A percentile compares a stretch with the other conserved stretches of the same genome.
These are phyloP conservation scores for Carassius auratus DNA, from an alignment of 2,113 vertebrate species.

Conservation along the genomic window DNA sequence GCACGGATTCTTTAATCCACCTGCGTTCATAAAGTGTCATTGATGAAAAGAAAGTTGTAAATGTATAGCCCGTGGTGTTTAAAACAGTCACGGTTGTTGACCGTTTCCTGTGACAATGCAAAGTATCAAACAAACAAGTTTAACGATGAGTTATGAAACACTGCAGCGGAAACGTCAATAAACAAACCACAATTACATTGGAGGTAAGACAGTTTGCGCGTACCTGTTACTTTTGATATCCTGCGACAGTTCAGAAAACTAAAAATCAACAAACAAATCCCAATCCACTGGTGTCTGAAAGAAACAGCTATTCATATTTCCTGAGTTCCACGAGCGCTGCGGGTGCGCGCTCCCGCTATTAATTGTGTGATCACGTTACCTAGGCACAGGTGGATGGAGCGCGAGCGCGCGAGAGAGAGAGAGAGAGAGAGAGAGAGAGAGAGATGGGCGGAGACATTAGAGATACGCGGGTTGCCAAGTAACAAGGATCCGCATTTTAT, in stretches of 20 bases:
- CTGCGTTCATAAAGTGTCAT: neutral
- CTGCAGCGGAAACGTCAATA: neutral
- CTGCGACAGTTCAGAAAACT: neutral
- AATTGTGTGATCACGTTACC: conserved; percentile 40
- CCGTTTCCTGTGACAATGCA: neutral
- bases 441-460: neutral
- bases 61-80: neutral
- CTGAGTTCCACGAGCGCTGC: neutral
- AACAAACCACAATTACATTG: neutral
- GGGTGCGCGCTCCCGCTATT: conserved; percentile 45
- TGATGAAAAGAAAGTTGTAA: neutral
- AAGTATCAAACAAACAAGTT: conserved; percentile 8
- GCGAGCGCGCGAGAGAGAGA: neutral
- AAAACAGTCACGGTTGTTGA: neutral
- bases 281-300: neutral
- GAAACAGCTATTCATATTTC: neutral
- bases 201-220: neutral
- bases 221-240: conserved; percentile 19
- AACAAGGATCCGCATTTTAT: neutral
- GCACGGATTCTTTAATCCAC: neutral
- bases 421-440: neutral
- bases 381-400: conserved; percentile 42
- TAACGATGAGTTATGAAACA: neutral
- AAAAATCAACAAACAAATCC: neutral
- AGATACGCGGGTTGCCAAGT: neutral